phyloP scores from a whole-genome alignment of 1,140 invertebrate genomes.

The Eurosta solidaginis region DNA sequence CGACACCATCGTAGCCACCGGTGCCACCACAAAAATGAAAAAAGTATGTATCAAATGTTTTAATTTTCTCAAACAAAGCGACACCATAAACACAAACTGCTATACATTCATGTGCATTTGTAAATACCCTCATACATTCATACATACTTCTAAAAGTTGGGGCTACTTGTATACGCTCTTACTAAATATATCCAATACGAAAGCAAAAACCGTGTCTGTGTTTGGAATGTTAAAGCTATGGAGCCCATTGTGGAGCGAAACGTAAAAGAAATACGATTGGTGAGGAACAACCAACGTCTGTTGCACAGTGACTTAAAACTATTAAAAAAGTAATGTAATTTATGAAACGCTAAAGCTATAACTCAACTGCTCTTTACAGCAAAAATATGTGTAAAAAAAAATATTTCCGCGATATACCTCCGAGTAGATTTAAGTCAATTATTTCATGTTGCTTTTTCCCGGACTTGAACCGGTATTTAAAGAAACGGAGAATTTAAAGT shows the following conservation, averaged over 20 bases:
- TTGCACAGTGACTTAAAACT: background rate
- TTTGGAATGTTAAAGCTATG: background rate
- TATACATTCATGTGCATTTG: background rate
- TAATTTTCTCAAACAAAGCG: background rate
- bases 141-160: no score
- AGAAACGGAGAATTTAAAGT: no score
- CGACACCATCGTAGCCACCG: background rate
- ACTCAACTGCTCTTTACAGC: no score
- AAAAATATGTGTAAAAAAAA: no score
- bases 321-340: no score
- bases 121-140: no score
- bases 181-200: background rate
- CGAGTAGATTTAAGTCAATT: no score
- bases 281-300: no score
- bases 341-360: no score
- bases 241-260: background rate
- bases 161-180: background rate
- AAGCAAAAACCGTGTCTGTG: background rate
- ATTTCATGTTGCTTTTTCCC: no score
- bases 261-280: background rate
- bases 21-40: conserved; percentile 19
- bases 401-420: no score
- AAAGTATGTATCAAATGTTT: background rate
- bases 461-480: no score
- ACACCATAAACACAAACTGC: background rate